Conservation (phyloP, 2,888 invertebrate genomes). For the Patella pellucida region DNA sequence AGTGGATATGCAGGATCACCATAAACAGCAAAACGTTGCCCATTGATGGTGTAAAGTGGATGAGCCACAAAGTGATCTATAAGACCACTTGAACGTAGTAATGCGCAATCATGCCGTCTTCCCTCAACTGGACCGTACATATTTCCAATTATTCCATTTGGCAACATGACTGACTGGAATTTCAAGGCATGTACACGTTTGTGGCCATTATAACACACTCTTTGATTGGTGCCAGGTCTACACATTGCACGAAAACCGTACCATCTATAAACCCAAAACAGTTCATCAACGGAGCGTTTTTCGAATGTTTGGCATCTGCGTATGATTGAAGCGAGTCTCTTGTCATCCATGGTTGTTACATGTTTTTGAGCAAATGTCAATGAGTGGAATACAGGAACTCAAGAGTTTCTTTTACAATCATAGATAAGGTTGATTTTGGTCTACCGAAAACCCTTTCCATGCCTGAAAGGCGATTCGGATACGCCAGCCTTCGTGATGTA, state of each 20-base stretch:
- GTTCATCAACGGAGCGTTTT: constrained; percentile 24
- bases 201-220: constrained; percentile 26
- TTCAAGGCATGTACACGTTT: constrained; percentile 29
- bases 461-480: background rate
- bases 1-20: constrained; percentile 30
- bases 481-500: background rate
- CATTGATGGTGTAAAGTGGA: constrained; percentile 5
- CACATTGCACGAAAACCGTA: no score
- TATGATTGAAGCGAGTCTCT: constrained; percentile 3
- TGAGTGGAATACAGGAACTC: background rate
- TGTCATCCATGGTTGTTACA: constrained; percentile 19
- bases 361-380: background rate
- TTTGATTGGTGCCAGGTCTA: constrained; percentile 19
- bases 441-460: background rate
- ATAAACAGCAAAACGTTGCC: constrained; percentile 17
- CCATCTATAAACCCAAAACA: constrained; percentile 29
- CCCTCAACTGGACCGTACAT: constrained; percentile 16
- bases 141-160: constrained; percentile 32
- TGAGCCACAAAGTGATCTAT: constrained; percentile 28
- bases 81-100: constrained; percentile 25
- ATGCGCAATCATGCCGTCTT: constrained; percentile 18
- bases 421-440: background rate
- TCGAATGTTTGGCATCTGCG: constrained; percentile 20
- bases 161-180: constrained; percentile 31
- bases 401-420: background rate